A percentile compares a stretch with the other conserved stretches of the same genome.
These are phyloP conservation scores for Uloborus plumipes DNA, from an alignment of 2,888 invertebrate species.

Conservation along the genomic window DNA sequence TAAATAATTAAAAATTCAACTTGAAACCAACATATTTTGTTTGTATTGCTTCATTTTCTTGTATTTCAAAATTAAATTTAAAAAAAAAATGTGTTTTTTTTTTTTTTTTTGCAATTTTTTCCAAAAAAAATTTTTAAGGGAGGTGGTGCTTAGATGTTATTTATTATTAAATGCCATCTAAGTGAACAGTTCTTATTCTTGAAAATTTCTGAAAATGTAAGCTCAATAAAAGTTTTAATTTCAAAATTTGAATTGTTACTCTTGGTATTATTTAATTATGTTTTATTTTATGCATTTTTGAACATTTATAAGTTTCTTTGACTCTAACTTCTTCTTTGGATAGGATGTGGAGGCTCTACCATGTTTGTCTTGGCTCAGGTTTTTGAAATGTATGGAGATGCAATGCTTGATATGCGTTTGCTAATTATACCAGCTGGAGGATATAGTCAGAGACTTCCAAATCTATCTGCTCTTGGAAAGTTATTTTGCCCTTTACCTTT, in stretches of 20 bases:
- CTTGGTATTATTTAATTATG: no score
- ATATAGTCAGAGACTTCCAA: constrained; percentile 73
- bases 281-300: neutral
- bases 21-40: no score
- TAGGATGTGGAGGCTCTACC: constrained; percentile 73
- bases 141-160: no score
- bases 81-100: no score
- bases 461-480: constrained; percentile 73
- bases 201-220: neutral
- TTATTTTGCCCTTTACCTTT: constrained; percentile 72
- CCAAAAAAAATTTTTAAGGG: no score
- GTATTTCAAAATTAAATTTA: no score
- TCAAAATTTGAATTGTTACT: no score
- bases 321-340: neutral
- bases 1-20: no score
- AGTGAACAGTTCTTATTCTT: neutral
- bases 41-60: no score
- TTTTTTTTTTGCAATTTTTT: no score
- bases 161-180: no score
- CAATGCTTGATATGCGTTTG: constrained; percentile 68
- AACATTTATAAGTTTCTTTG: neutral
- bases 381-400: constrained; percentile 68
- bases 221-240: no score
- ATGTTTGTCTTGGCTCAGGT: constrained; percentile 70
- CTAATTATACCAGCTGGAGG: constrained; percentile 73